A percentile compares a stretch with the other conserved stretches of the same genome.
Conservation (phyloP, 2,113 vertebrate genomes). For the Myrmophylax atrothorax region DNA sequence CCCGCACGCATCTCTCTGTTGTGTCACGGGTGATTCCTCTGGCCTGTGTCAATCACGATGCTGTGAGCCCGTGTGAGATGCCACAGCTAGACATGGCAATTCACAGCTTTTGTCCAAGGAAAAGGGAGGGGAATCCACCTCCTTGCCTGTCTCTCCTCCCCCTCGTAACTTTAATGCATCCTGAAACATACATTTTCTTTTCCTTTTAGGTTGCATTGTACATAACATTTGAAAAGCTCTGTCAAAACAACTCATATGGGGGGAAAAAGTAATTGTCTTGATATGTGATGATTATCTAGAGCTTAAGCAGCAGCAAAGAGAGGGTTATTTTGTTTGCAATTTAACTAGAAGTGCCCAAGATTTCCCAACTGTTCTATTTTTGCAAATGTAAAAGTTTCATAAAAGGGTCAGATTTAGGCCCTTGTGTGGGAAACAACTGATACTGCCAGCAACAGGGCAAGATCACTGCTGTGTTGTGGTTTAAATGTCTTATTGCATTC, state of each 20-base stretch:
- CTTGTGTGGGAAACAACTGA: slow-evolving; percentile 79
- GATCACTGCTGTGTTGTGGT: slow-evolving; percentile 78
- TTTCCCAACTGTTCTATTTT: slow-evolving; percentile 87
- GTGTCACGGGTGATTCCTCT: background rate
- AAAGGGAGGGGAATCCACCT: background rate
- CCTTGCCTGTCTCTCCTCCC: background rate
- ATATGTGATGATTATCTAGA: slow-evolving; percentile 27
- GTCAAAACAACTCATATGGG: slow-evolving; percentile 57
- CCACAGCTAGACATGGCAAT: background rate
- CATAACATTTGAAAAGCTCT: slow-evolving; percentile 53
- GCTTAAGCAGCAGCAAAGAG: slow-evolving; percentile 66
- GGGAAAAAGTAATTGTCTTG: slow-evolving; percentile 44
- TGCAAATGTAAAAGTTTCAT: slow-evolving; percentile 80
- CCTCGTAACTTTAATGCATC: background rate
- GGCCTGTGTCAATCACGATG: background rate
- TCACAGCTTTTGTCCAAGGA: background rate
- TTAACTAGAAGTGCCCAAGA: slow-evolving; percentile 77
- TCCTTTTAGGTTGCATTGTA: slow-evolving; percentile 33
- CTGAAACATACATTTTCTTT: slow-evolving; percentile 34
- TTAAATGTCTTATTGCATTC: slow-evolving; percentile 79
- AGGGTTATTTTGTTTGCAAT: slow-evolving; percentile 73
- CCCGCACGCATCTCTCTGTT: accelerated
- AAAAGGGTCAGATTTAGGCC: slow-evolving; percentile 79
- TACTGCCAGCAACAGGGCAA: slow-evolving; percentile 75
- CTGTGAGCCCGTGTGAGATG: background rate